phyloP scores from a whole-genome alignment of 2,888 invertebrate species.

The Leuctra nigra region DNA sequence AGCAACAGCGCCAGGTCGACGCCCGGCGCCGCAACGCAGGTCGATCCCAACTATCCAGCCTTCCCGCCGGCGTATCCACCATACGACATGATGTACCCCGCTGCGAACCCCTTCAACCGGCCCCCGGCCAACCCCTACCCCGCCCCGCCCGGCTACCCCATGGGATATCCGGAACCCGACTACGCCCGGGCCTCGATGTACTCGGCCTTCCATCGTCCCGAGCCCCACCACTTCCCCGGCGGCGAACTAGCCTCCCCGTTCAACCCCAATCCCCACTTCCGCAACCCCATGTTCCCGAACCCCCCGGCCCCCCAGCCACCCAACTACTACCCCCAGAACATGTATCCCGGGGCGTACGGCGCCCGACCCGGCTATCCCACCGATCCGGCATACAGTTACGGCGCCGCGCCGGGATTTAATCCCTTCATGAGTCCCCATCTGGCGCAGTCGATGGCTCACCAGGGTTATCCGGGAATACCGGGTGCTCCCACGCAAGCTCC shows the following conservation, averaged over 20 bases:
- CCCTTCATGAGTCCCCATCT: conserved; percentile 24
- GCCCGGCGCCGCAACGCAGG: conserved; percentile 18
- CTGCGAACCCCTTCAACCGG: conserved; percentile 4
- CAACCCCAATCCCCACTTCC: conserved; percentile 8
- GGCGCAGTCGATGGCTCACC: neutral
- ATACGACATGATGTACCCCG: conserved; percentile 22
- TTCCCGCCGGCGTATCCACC: neutral
- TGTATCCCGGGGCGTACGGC: conserved; percentile 22
- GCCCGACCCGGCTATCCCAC: conserved; percentile 22
- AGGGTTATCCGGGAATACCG: conserved; percentile 5
- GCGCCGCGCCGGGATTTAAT: conserved; percentile 18
- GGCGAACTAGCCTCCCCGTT: conserved; percentile 16
- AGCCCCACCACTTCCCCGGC: conserved; percentile 26
- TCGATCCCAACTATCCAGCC: neutral
- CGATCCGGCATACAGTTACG: conserved; percentile 19
- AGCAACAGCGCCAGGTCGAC: conserved; percentile 25
- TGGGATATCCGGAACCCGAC: conserved; percentile 24
- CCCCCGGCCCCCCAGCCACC: conserved; percentile 13
- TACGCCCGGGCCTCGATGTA: conserved; percentile 29
- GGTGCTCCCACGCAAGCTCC: neutral
- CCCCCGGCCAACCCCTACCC: conserved; percentile 11
- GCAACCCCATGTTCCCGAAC: conserved; percentile 6
- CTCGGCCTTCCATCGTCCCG: conserved; percentile 31
- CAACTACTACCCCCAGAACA: conserved; percentile 26
- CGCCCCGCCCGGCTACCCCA: conserved; percentile 15